Evolutionary conservation across 2,888 invertebrate genomes (phyloP).

Genomic region (Amphipoea oculea): DNA sequence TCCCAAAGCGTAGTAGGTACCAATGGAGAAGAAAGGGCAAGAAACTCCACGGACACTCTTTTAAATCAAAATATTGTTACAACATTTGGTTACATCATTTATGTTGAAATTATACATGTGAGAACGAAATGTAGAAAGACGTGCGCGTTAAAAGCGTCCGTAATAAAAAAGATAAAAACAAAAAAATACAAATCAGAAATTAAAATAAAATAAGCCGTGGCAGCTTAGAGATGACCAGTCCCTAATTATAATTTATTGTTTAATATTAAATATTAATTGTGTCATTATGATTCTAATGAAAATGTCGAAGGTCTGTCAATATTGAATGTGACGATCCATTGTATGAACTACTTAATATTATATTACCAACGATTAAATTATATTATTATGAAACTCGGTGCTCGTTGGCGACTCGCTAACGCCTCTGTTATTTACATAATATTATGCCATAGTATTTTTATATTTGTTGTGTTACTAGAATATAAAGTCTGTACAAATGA

Average conservation of each 20-base stretch:
- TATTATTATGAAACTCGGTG: background rate
- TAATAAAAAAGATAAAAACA: background rate
- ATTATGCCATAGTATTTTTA: conserved; percentile 18
- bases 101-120: too few relatives aligned
- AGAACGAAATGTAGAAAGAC: background rate
- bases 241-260: too few relatives aligned
- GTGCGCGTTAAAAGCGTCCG: background rate
- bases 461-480: conserved; percentile 29
- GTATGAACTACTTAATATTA: background rate
- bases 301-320: background rate
- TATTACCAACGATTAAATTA: background rate
- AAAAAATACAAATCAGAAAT: background rate
- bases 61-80: too few relatives aligned
- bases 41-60: background rate
- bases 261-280: background rate
- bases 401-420: conserved; percentile 4
- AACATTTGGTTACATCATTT: too few relatives aligned
- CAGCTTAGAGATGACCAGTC: background rate
- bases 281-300: background rate
- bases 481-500: conserved; percentile 31
- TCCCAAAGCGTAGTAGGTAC: background rate
- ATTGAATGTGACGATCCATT: background rate
- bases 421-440: conserved; percentile 9
- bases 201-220: background rate
- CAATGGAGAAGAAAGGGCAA: background rate